phyloP scores from a whole-genome alignment of 2,113 vertebrate species.

The Todiramphus chloris region DNA sequence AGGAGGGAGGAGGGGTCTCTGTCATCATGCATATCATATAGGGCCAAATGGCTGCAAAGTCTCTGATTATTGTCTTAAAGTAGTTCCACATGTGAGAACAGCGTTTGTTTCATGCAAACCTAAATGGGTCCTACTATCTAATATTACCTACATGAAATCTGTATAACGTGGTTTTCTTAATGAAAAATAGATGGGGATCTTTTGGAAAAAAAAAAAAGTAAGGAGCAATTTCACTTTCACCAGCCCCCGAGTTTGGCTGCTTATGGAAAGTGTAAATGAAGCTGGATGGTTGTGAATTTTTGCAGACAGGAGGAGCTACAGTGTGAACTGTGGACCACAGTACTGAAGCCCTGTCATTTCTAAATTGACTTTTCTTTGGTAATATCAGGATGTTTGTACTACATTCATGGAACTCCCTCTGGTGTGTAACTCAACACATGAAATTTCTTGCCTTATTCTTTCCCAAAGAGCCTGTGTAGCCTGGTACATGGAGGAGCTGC shows the following conservation, averaged over 20 bases:
- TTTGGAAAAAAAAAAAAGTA: neutral
- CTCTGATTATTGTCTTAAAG: neutral
- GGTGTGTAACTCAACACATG: constrained; percentile 77
- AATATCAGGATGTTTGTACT: constrained; percentile 70
- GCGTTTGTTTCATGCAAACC: neutral
- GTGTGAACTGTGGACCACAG: neutral
- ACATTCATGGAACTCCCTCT: constrained; percentile 79
- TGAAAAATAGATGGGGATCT: neutral
- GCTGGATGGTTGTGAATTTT: neutral
- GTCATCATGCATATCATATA: neutral
- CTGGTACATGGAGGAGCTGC: constrained; percentile 29
- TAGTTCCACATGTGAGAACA: constrained; percentile 37
- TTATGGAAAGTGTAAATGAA: constrained; percentile 46
- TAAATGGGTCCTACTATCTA: neutral
- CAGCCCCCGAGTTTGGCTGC: neutral
- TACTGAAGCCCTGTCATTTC: constrained; percentile 51
- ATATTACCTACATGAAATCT: neutral
- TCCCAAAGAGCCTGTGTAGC: constrained; percentile 13
- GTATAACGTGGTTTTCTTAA: neutral
- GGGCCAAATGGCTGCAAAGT: constrained; percentile 10
- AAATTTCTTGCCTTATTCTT: constrained; percentile 67
- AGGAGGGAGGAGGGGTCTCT: neutral
- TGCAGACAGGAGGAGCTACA: constrained; percentile 8
- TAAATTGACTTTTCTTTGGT: constrained; percentile 72
- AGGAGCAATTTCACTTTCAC: neutral